Evolutionary conservation across 2,113 vertebrate species (phyloP), one percentile per base, ranked within the genome.

Genomic region (Chascanopsetta lugubris): DNA sequence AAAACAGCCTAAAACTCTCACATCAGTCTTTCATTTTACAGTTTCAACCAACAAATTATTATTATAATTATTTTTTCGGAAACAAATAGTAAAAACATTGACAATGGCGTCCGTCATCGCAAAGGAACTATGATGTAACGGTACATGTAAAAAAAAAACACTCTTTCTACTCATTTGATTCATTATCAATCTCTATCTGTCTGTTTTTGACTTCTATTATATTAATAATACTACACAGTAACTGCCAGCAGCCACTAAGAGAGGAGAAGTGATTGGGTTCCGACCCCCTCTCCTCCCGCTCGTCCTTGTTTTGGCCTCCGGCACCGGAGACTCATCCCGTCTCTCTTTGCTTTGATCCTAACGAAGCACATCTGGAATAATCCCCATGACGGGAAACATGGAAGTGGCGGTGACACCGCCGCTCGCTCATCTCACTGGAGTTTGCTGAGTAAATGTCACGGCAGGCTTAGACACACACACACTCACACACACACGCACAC

Each of bases 281-380:
- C 51, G 8, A 7, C 17, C 5, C 5, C 25, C 4, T 21, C 6
- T 40, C 12, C 18, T 5, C 18, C 13, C 24, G 20, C 58, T 66
- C n/a, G n/a, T 64, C 60, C 50, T 60, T 32, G 36, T 67, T 36
- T 29, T 3, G 27, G 40, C 71, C 71, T 15, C n/a, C 17, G 69
- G 67, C 72, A 8, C 36, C 22, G 26, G 5, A 55, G n/a, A 77
- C n/a, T 77, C 66, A 49, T 69, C 73, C 51, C 55, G n/a, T n/a
- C 49, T 54, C 55, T 12, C 66, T 29, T 25, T 30, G n/a, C 80
- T 85, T 87, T 87, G 79, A 87, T 85, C 57, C 8, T 53, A 75
- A 80, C 32, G 57, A 50, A 67, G 48, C 59, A 70, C 77, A 84
- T 78, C 83, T 75, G 79, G 77, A 68, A 73, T 20, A 50, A 79